phyloP scores from a whole-genome alignment of 1,140 invertebrate genomes.

The Zaprionus vittiger region DNA sequence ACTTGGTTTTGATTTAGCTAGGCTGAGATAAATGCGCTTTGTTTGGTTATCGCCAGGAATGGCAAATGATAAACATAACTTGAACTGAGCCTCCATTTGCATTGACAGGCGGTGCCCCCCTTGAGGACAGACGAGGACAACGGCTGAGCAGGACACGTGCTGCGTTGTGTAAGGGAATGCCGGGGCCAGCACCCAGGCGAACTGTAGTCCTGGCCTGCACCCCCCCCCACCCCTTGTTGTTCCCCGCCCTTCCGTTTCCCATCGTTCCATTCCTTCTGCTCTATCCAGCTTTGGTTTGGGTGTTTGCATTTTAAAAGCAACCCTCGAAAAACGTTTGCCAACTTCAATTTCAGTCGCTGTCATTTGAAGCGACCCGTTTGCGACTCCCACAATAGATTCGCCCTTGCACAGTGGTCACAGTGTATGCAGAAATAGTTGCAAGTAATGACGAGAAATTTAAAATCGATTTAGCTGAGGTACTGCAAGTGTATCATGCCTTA shows the following conservation, averaged over 20 bases:
- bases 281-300: constrained; percentile 46
- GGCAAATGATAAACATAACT: constrained; percentile 72
- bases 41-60: constrained; percentile 60
- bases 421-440: neutral
- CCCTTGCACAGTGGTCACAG: constrained; percentile 27
- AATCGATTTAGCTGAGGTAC: neutral
- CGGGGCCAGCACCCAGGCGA: constrained; percentile 32
- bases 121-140: constrained; percentile 8
- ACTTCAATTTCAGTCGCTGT: constrained; percentile 79
- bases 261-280: constrained; percentile 9
- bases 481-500: neutral
- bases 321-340: constrained; percentile 76
- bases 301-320: constrained; percentile 82
- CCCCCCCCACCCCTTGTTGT: constrained; percentile 19
- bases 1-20: constrained; percentile 67
- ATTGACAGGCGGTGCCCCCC: constrained; percentile 46
- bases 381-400: neutral
- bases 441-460: neutral
- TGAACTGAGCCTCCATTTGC: constrained; percentile 35
- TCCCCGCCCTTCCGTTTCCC: constrained; percentile 35
- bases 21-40: constrained; percentile 73
- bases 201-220: constrained; percentile 40
- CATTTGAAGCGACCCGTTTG: constrained; percentile 59
- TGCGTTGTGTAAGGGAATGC: constrained; percentile 67
- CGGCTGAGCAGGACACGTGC: constrained; percentile 40